Evolutionary conservation across 2,797 vertebrate species (phyloP).

Genomic region (Prionace glauca): DNA sequence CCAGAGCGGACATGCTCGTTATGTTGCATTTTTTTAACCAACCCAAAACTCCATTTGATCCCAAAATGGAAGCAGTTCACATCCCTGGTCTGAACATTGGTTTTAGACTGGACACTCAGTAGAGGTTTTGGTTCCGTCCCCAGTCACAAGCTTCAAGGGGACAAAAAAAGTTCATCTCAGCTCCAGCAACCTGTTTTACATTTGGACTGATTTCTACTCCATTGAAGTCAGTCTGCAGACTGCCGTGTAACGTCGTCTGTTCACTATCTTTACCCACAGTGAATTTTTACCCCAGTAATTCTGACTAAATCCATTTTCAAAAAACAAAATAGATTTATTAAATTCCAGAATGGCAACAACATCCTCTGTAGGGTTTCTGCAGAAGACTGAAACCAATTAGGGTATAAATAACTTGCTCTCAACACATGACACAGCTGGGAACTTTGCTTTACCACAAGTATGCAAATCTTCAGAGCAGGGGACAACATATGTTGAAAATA

Average conservation of each 20-base stretch:
- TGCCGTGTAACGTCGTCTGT: neutral
- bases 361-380: neutral
- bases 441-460: neutral
- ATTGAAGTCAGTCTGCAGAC: neutral
- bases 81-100: neutral
- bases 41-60: neutral
- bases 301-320: neutral
- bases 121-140: neutral
- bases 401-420: neutral
- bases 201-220: neutral
- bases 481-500: neutral
- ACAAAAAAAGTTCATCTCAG: neutral
- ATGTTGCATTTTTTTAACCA: neutral
- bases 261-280: neutral
- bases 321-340: neutral
- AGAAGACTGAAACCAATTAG: neutral
- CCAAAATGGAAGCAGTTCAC: neutral
- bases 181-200: neutral
- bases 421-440: neutral
- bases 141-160: neutral
- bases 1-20: neutral
- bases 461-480: conserved; percentile 19
- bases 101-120: neutral
- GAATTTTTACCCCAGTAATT: neutral
- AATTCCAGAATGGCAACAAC: neutral